Evolutionary conservation across 2,113 vertebrate species (phyloP).

Genomic region (Barbus barbus): DNA sequence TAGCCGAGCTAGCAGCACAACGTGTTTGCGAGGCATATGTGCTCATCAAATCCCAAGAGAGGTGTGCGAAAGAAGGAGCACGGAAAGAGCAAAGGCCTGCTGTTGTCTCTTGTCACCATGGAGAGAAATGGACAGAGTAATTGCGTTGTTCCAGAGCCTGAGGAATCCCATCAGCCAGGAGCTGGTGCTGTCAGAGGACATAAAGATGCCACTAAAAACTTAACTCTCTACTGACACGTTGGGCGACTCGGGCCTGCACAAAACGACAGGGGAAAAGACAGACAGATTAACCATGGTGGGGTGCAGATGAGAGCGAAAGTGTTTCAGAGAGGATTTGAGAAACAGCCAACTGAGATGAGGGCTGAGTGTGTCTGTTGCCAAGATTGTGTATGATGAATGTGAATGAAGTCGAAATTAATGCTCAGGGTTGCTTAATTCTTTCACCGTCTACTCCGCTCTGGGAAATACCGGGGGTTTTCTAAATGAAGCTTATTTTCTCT

Average conservation of each 20-base stretch:
- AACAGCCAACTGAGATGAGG: constrained; percentile 48
- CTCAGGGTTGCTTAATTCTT: constrained; percentile 27
- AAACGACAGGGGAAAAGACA: constrained; percentile 53
- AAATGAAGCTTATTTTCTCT: constrained; percentile 8
- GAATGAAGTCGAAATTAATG: constrained; percentile 39
- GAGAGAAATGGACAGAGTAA: constrained; percentile 63
- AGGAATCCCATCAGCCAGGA: constrained; percentile 62
- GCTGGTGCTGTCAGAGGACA: constrained; percentile 60
- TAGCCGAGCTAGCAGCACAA: constrained; percentile 24
- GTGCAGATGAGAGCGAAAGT: constrained; percentile 47
- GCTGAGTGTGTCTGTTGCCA: constrained; percentile 34
- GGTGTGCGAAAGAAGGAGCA: constrained; percentile 11
- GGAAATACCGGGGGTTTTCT: background rate
- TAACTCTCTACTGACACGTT: constrained; percentile 44
- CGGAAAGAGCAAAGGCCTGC: constrained; percentile 50
- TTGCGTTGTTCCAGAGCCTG: constrained; percentile 59
- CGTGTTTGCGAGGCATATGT: constrained; percentile 43
- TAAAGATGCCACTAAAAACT: constrained; percentile 62
- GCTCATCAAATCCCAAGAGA: constrained; percentile 36
- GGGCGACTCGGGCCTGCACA: constrained; percentile 30
- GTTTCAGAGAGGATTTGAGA: constrained; percentile 41
- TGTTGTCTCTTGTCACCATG: constrained; percentile 61
- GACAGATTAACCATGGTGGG: constrained; percentile 56
- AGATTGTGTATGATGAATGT: constrained; percentile 43
- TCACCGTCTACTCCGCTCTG: background rate